Base-by-base conservation (phyloP, 92 coral and sea anemone species). In the Desmophyllum pertusum region DNA sequence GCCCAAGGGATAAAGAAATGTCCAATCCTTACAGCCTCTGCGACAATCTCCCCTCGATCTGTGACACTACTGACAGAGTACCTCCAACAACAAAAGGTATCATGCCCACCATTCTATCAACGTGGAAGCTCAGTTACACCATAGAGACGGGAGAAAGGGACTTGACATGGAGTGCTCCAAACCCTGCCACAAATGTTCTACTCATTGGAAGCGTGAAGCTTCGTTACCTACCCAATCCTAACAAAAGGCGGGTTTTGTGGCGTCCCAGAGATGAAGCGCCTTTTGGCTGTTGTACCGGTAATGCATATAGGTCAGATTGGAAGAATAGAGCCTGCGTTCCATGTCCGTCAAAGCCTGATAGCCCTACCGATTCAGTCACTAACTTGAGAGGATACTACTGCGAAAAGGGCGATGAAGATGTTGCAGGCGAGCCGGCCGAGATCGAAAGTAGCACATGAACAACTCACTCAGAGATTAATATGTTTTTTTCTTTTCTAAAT, bases 331-430 rank as follows among this genome's bases (percentile, higher is more conserved):
- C 53, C 10, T 91, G 94, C 36, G 57, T 41, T 40, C 59, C 88
- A 7, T 88, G 91, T 50, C 91, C 91, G 3, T 43, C 83, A 23
- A 64, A 66, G 55, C 88, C 91, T 21, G 31, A 27, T 27, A 29
- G 88, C 35, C 91, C 88, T 5, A 76, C 85, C 4, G 57, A 85
- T 40, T 88, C 94, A 23, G 69, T 63, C 10, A 48, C 81, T 5
- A 53, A 65, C 35, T 55, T 91, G 33, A 85, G 92, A 51, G 94
- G 94, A 23, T 91, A 91, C 66, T 91, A 88, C 45, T 91, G 94
- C 71, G 89, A 84, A 76, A 88, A 90, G 65, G 88, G 93, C 39
- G 43, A 74, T 10, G 93, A 88, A 71, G 46, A 36, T 39, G 84
- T 77, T 70, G 78, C 90, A 30, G 41, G 55, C 18, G 64, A 84